phyloP scores from a whole-genome alignment of 2,797 vertebrate species.

The Austrolebias charrua region DNA sequence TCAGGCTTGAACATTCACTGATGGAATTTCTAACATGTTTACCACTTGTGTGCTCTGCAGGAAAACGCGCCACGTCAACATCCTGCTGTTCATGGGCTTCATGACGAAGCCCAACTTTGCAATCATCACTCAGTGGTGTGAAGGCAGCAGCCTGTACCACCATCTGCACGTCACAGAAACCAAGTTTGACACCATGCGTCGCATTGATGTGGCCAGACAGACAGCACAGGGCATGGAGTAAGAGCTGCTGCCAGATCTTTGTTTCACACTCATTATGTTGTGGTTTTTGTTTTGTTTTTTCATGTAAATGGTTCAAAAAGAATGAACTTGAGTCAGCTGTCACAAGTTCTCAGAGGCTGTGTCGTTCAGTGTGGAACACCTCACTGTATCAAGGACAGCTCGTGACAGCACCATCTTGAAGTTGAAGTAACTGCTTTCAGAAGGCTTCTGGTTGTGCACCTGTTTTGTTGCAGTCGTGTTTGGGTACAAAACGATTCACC shows the following conservation, averaged over 20 bases:
- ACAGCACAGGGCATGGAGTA: conserved; percentile 95
- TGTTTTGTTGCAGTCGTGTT: too few relatives aligned
- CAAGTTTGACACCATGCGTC: conserved; percentile 89
- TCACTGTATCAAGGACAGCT: too few relatives aligned
- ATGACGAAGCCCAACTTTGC: conserved; percentile 93
- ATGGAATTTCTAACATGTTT: background rate
- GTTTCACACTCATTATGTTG: background rate
- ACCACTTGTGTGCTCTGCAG: conserved; percentile 62
- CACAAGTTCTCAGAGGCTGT: too few relatives aligned
- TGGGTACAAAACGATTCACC: too few relatives aligned
- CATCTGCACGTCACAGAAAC: conserved; percentile 90
- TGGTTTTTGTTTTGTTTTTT: background rate
- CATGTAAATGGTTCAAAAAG: background rate
- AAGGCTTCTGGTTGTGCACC: too few relatives aligned
- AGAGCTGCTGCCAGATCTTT: conserved; percentile 49
- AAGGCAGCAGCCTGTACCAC: conserved; percentile 91
- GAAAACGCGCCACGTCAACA: conserved; percentile 93
- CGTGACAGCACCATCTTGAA: too few relatives aligned
- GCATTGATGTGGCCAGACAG: conserved; percentile 90
- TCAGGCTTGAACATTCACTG: background rate
- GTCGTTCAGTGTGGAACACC: too few relatives aligned
- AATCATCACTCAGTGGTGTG: conserved; percentile 96
- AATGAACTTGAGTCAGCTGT: too few relatives aligned
- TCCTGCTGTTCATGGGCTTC: conserved; percentile 93
- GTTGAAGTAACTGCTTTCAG: too few relatives aligned